Conservation (phyloP, 2,797 vertebrate genomes). For the Tokudaia muenninki region DNA sequence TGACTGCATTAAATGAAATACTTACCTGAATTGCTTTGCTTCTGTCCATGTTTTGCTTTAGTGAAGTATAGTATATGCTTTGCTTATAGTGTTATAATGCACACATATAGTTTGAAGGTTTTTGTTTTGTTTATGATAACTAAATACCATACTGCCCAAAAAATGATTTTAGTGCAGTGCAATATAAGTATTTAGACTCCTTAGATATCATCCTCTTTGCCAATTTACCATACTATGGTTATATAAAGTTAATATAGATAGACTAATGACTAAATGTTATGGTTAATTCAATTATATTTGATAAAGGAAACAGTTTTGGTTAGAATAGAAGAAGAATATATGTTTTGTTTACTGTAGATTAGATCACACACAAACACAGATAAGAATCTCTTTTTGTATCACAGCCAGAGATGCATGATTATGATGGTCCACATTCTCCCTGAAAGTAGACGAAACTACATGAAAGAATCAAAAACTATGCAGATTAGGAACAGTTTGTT, state of each 20-base stretch:
- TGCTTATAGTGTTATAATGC: neutral
- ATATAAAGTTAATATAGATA: neutral
- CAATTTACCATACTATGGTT: neutral
- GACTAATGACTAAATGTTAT: neutral
- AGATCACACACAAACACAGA: no score
- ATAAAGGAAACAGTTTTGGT: neutral
- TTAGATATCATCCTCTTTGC: neutral
- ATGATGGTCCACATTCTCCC: neutral
- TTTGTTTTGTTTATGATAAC: neutral
- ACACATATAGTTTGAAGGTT: neutral
- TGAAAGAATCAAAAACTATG: neutral
- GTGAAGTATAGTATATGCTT: neutral
- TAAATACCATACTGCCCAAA: neutral
- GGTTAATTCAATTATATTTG: neutral
- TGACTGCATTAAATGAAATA: neutral
- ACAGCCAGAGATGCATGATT: neutral
- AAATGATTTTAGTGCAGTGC: neutral
- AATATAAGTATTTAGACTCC: neutral
- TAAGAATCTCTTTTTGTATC: neutral
- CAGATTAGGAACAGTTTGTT: neutral
- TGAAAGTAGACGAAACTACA: neutral
- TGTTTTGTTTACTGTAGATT: neutral
- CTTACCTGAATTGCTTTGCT: neutral
- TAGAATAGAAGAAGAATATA: neutral
- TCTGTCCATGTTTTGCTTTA: constrained; percentile 1